Evolutionary conservation across 2,888 invertebrate species (phyloP), one percentile per base, ranked within the genome.

Genomic region (Polyommatus iphigenia): DNA sequence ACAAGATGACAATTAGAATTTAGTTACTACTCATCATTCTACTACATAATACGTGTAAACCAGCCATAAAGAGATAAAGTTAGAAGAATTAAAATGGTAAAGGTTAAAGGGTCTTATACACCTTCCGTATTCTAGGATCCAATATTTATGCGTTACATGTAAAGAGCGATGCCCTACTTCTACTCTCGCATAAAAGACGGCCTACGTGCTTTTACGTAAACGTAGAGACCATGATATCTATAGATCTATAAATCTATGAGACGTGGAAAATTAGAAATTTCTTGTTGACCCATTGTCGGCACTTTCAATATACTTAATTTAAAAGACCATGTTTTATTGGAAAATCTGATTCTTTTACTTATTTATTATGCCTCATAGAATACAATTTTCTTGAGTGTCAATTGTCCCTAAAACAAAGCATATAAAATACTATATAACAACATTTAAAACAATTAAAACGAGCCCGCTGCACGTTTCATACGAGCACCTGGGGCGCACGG

Each of bases 361-460:
- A 54, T 54, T 15, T 18, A 13, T 50, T 10, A 50, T 50, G 50
- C 50, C 13, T 50, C 3, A 15, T 13, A 50, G 13, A 18, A 5
- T 46, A 46, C 15, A 1, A 50, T 50, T 15, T 24, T 24, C 24
- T 24, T 18, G 5, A 54, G 46, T 10, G 10, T 46, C 46, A 46
- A 46, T 5, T 54, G 18, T 54, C 0, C 54, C 18, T 82, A 82
- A 7, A 3, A 46, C 46, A 46, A 46, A 10, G 46, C 46, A 46
- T 46, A 10, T 46, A 46, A 46, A 20, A 4, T 20, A 62, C 10
- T 62, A 62, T 24, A 62, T 8, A 59, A n/a, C 6, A 41, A 59
- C 3, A 59, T 8, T 62, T 24, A 62, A 62, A 62, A 62, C 62
- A 62, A 62, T 24, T 62, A 76, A 78, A 54, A 54, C 54, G 54